Evolutionary conservation across 92 coral and sea anemone genomes (phyloP), one percentile per base, ranked within the genome.

Genomic region (Muricea muricata): DNA sequence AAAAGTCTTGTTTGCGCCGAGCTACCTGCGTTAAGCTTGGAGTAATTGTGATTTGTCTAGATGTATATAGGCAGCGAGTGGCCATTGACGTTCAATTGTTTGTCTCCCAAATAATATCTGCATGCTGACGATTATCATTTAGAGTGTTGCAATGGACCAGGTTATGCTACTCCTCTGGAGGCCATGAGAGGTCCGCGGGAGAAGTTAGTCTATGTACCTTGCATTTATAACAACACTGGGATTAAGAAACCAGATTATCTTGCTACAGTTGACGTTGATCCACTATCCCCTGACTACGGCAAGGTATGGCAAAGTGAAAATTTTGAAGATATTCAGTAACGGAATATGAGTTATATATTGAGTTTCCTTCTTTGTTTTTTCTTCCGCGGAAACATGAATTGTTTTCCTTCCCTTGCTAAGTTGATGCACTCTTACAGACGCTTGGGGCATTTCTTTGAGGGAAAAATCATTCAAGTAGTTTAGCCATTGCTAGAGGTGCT

Each of bases 141-240:
- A 63, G 70, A 25, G 31, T 78, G 71, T 33, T 86, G 85, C 68
- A 88, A 81, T 70, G 98, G 99, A 10, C 99, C 99, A 6, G 99
- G 99, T 6, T 96, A 92, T 81, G 94, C 98, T 20, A 92, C 94
- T 24, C 99, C 99, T 7, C 56, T 86, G 26, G 93, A 92, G 6
- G 99, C 99, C 47, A 96, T 96, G 99, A 91, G 83, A 23, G 99
- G 99, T 1, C 97, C 94, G n/a, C 89, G 92, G 42, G 99, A 96
- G 56, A 83, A 91, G 87, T 88, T 96, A 61, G 97, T 96, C 25
- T 96, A 96, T 88, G 74, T 96, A 30, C 97, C 98, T 0, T 93
- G 97, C 78, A 93, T 93, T 47, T 89, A 85, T 21, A 81, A 57
- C 37, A 92, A 89, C 80, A 93, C 94, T 26, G 92, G 92, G 0